Percentiles rank a stretch among this genome's conserved stretches.
Conservation (phyloP, 2,888 invertebrate species). For the Rhyacophila evoluta region DNA sequence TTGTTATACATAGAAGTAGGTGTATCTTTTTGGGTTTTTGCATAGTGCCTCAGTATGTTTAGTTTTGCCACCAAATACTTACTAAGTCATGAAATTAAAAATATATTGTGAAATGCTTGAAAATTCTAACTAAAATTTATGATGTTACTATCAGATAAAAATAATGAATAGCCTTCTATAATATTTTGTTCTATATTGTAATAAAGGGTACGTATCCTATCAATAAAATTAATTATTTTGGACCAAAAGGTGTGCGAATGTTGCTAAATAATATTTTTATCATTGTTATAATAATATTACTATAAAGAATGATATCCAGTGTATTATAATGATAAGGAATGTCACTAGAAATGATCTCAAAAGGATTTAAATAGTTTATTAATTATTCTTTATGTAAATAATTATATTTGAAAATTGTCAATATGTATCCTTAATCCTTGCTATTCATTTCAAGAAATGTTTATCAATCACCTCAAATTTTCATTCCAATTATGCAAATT, state of each 20-base stretch:
- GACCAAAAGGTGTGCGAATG: neutral
- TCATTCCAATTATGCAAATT: conserved; percentile 25
- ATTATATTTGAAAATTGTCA: conserved; percentile 6
- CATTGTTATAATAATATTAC: neutral
- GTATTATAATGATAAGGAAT: neutral
- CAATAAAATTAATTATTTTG: neutral
- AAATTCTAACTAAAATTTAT: too few species aligned
- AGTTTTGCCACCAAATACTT: too few species aligned
- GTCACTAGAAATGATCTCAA: conserved; percentile 10
- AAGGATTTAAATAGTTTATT: neutral
- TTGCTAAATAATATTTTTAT: neutral
- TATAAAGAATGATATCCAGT: neutral
- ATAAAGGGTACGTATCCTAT: neutral
- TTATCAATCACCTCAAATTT: conserved; percentile 16
- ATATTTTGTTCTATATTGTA: too few species aligned
- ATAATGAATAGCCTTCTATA: too few species aligned
- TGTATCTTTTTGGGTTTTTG: too few species aligned
- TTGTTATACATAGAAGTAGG: too few species aligned
- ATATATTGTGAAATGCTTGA: too few species aligned
- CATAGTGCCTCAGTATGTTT: too few species aligned
- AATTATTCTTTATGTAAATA: neutral
- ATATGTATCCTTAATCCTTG: conserved; percentile 17
- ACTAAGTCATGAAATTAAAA: too few species aligned
- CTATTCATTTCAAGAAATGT: neutral
- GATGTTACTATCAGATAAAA: too few species aligned